Evolutionary conservation across 1,140 invertebrate species (phyloP), one percentile per base, ranked within the genome.

Genomic region (Drosophila pandora): DNA sequence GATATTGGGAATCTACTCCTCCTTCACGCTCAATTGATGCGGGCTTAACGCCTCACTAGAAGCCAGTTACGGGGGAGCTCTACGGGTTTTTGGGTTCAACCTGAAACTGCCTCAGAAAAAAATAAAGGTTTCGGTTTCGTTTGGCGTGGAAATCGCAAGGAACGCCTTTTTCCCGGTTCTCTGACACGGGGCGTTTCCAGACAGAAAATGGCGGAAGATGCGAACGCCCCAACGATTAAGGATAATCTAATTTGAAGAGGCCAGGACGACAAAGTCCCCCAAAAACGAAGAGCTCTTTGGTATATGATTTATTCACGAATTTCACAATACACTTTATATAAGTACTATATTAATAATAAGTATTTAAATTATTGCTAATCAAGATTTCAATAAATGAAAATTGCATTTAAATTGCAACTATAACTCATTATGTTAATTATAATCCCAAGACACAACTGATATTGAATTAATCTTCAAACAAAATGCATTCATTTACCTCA

Each of bases 11-110:
- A 43, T 9, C 9, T 52, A 9, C 56, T 9, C 10, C 45, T 39
- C 80, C 78, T 90, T 91, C 77, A 90, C 75, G 90, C 90, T 87
- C 90, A 90, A 91, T 91, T 90, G 79, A 60, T 76, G 78, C 80
- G 69, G 72, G 77, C 69, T 90, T 90, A 83, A 90, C 85, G 89
- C 90, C 75, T 79, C 78, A 85, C 79, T 87, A 70, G 60, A 52
- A 43, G 8, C 61, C 64, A 69, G 50, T 21, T 39, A 32, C 25
- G 50, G 41, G 37, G 32, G 25, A 21, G 43, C 21, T 22, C 32
- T 30, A 45, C 32, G 59, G 59, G 30, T 10, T 30, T 13, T 21
- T 13, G 37, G 43, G 17, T 47, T 10, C 2, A 22, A 4, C 47
- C 57, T 23, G 48, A 64, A 48, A 50, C 49, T 65, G 68, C 72